A percentile compares a stretch with the other conserved stretches of the same genome.
phyloP scores from a whole-genome alignment of 2,113 vertebrate genomes.

The Setophaga kirtlandii region DNA sequence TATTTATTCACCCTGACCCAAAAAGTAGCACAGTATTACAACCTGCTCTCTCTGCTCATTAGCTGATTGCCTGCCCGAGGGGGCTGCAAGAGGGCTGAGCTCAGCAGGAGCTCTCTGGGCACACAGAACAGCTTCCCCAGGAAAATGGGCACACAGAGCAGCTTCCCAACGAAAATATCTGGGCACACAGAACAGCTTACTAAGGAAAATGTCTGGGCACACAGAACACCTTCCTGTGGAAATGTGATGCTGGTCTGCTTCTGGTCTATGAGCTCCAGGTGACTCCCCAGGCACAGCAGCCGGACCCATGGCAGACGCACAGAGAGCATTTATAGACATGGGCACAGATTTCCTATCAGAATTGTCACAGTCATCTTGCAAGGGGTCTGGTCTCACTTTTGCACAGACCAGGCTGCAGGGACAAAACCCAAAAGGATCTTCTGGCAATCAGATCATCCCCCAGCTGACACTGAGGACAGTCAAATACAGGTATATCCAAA shows the following conservation, averaged over 20 bases:
- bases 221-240: background rate
- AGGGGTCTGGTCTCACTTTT: background rate
- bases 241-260: background rate
- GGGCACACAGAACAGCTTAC: too few relatives aligned
- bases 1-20: background rate
- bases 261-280: background rate
- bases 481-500: background rate
- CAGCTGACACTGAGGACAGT: background rate
- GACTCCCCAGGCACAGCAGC: background rate
- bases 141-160: too few relatives aligned
- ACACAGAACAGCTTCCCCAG: background rate
- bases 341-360: background rate
- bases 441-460: background rate
- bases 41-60: background rate
- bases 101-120: background rate
- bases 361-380: background rate
- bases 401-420: background rate
- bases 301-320: background rate
- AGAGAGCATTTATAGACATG: rapidly evolving
- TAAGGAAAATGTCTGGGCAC: too few relatives aligned
- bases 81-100: background rate
- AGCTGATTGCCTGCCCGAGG: background rate
- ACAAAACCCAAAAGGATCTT: background rate
- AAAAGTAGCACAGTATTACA: background rate
- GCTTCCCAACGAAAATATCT: too few relatives aligned